A percentile compares a stretch with the other conserved stretches of the same genome.
Conservation (phyloP, 1,140 invertebrate species). For the Diprion similis region DNA sequence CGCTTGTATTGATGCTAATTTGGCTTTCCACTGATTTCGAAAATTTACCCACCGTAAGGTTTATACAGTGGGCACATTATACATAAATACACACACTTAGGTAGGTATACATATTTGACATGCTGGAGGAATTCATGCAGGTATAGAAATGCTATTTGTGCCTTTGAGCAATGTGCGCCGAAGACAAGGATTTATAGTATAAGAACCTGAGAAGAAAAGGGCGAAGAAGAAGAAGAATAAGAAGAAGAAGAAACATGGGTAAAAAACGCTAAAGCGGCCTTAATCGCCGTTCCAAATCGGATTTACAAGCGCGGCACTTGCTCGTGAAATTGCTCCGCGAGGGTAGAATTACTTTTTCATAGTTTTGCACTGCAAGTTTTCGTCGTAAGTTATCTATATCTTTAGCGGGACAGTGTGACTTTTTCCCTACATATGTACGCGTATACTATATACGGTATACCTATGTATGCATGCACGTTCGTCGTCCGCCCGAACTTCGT, state of each 20-base stretch:
- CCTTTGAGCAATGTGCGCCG: too few relatives aligned
- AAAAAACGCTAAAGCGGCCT: not conserved
- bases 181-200: too few relatives aligned
- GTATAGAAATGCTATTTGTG: too few relatives aligned
- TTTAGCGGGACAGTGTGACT: not conserved
- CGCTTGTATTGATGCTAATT: constrained; percentile 3
- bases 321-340: not conserved
- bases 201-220: not conserved
- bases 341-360: constrained; percentile 5
- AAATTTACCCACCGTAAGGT: not conserved
- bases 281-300: not conserved
- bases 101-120: too few relatives aligned
- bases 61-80: too few relatives aligned
- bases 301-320: constrained; percentile 4
- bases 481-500: not conserved
- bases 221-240: not conserved
- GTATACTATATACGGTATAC: too few relatives aligned
- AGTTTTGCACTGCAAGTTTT: constrained; percentile 1
- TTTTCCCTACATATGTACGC: not conserved
- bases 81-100: too few relatives aligned
- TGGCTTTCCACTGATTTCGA: not conserved
- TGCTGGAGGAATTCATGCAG: too few relatives aligned
- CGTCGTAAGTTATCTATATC: not conserved
- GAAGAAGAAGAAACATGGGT: not conserved
- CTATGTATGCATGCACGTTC: too few relatives aligned